These are phyloP conservation scores for Drymodes brunneopygia DNA, from an alignment of 2,113 vertebrate species.

Conservation along the genomic window DNA sequence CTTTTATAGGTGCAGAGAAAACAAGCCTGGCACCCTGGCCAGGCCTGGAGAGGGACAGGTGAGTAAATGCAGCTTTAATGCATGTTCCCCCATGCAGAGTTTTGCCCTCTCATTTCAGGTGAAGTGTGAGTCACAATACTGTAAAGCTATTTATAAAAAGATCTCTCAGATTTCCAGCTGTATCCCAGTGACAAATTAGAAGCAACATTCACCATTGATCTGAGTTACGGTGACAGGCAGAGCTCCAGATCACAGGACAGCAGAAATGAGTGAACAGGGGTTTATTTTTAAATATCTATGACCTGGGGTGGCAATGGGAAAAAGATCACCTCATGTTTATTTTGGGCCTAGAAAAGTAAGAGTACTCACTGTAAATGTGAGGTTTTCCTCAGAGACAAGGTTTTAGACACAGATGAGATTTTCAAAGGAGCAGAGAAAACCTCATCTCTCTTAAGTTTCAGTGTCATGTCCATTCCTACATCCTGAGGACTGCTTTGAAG, in stretches of 20 bases:
- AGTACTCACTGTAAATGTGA: neutral
- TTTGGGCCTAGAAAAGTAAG: neutral
- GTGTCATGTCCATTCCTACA: neutral
- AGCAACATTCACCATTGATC: neutral
- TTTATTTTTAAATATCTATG: neutral
- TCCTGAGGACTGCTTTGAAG: neutral
- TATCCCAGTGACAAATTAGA: neutral
- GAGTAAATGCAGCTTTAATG: neutral
- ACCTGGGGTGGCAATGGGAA: neutral
- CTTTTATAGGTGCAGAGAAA: neutral
- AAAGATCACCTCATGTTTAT: neutral
- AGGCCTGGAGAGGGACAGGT: neutral
- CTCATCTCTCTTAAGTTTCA: neutral
- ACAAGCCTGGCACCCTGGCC: neutral
- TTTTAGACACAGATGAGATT: neutral
- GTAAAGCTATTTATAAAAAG: conserved; percentile 2
- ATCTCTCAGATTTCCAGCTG: neutral
- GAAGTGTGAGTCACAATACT: neutral
- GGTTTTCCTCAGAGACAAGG: neutral
- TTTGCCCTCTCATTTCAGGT: neutral
- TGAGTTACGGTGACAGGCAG: neutral
- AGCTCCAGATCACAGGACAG: neutral
- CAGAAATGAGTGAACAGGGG: neutral
- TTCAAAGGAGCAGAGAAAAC: neutral
- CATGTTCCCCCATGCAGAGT: neutral